Evolutionary conservation across 2,888 invertebrate species (phyloP).

Genomic region (Junonia oenone): DNA sequence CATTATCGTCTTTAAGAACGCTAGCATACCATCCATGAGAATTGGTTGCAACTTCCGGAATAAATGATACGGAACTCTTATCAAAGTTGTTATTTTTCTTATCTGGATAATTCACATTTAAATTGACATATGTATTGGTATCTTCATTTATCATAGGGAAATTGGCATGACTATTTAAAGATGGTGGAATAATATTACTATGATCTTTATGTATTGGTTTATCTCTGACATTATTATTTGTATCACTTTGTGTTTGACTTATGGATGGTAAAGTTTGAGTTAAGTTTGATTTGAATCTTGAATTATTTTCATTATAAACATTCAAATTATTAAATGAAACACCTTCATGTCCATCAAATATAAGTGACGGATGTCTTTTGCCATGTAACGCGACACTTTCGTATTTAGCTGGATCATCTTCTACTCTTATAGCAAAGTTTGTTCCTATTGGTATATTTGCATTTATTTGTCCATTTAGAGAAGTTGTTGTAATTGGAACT

Average conservation of each 20-base stretch:
- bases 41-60: conserved; percentile 62
- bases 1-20: conserved; percentile 47
- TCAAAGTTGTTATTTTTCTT: conserved; percentile 39
- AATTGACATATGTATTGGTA: conserved; percentile 14
- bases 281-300: conserved; percentile 4
- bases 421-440: conserved; percentile 71
- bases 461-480: conserved; percentile 52
- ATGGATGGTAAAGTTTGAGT: conserved; percentile 1
- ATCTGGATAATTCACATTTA: conserved; percentile 32
- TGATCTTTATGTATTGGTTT: conserved; percentile 29
- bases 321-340: conserved; percentile 30
- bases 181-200: conserved; percentile 37
- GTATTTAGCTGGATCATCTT: conserved; percentile 55
- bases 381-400: conserved; percentile 52
- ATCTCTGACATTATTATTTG: conserved; percentile 7
- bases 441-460: conserved; percentile 72
- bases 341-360: conserved; percentile 40
- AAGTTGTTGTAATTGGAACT: conserved; percentile 49
- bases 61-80: conserved; percentile 57
- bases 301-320: conserved; percentile 11
- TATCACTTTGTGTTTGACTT: not conserved
- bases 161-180: conserved; percentile 69
- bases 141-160: conserved; percentile 67
- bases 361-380: conserved; percentile 41
- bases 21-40: conserved; percentile 74